Base-by-base conservation (phyloP, 1,140 invertebrate species). In the Argopecten irradians region DNA sequence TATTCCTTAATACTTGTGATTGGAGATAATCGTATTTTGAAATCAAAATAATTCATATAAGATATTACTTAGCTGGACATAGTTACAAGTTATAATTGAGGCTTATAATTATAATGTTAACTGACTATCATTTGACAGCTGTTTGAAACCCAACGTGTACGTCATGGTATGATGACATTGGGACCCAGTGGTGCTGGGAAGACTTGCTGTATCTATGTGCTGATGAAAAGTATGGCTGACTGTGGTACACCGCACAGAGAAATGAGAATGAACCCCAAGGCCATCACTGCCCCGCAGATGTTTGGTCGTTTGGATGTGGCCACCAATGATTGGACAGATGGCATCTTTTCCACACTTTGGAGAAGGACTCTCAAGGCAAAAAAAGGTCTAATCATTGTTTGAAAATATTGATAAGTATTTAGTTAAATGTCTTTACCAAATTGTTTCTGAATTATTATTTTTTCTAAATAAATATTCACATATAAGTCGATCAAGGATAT, bases 211-310 rank as follows among this genome's bases (percentile, higher is more conserved):
- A 99, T 99, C 91, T 98, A 98, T 86, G 98, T 97, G 0, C 95
- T 99, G 14, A 99, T 99, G 98, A 98, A 97, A 95, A 89, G 95
- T 14, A 93, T 96, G 93, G 94, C 95, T 28, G 94, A 95, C 35
- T 94, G 93, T 88, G 95, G 94, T 33, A 89, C 91, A 28, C 94
- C 95, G 34, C 95, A 96, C 92, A 94, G 93, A 90, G 98, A 99
- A 96, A 98, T 99, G 98, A 96, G 98, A 90, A 99, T 99, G 98
- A 99, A 99, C 96, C 98, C 98, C 0, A 99, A 99, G 96, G 98
- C 98, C 46, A 99, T 99, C 91, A 99, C 98, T 86, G 98, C 98
- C 0, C 97, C 98, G 8, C 98, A 99, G 96, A 99, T 99, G 98
- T 99, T 99, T 96, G 98, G 98, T 0, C 96, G 98, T 82, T 96